Percentiles rank a stretch among this genome's conserved stretches.
Evolutionary conservation across 2,888 invertebrate genomes (phyloP).

Genomic region (Phasia obesa): DNA sequence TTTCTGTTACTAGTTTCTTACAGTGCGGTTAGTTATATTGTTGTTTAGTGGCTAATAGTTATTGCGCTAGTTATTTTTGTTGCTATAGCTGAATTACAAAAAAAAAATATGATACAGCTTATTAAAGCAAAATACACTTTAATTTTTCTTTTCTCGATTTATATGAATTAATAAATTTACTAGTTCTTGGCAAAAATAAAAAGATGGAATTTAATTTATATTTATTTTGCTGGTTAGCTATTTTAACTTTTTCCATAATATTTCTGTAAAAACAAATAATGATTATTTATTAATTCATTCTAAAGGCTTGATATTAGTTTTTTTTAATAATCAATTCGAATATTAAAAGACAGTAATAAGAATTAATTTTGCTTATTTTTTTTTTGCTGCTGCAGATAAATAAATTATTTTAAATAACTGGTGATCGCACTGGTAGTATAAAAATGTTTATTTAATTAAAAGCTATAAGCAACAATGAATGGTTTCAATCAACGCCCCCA

Average conservation of each 20-base stretch:
- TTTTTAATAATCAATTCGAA: not conserved
- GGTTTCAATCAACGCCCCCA: constrained; percentile 48
- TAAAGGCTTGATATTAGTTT: not conserved
- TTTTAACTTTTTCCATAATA: not conserved
- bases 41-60: constrained; percentile 59
- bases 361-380: constrained; percentile 43
- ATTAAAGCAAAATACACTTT: constrained; percentile 38
- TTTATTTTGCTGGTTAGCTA: too few species aligned
- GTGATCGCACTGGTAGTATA: constrained; percentile 36
- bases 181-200: too few species aligned
- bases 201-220: too few species aligned
- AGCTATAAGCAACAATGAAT: constrained; percentile 63
- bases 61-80: constrained; percentile 24
- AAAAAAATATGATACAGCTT: too few species aligned
- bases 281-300: not conserved
- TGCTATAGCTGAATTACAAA: constrained; percentile 10
- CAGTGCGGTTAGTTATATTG: constrained; percentile 50
- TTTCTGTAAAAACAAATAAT: not conserved
- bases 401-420: constrained; percentile 46
- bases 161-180: too few species aligned
- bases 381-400: constrained; percentile 12
- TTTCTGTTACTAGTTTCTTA: constrained; percentile 30
- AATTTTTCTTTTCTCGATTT: too few species aligned
- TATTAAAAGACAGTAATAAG: constrained; percentile 31
- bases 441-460: constrained; percentile 69